These are phyloP conservation scores for Vulpes vulpes DNA, from an alignment of 2,113 vertebrate genomes.

Conservation along the genomic window DNA sequence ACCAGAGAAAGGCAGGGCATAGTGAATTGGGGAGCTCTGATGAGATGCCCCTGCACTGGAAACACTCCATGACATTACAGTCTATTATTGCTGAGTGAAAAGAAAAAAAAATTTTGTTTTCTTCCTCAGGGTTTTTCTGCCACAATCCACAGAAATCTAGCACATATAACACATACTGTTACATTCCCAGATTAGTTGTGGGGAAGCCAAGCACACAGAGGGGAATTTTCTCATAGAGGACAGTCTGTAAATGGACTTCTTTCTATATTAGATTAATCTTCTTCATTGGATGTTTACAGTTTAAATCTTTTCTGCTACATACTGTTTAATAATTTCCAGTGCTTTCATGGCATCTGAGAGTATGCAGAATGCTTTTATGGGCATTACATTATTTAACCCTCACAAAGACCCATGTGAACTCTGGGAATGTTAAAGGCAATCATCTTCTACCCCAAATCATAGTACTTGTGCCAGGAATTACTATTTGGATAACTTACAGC, in stretches of 20 bases:
- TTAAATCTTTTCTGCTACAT: not conserved
- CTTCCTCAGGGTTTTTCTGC: conserved; percentile 75
- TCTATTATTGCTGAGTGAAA: conserved; percentile 76
- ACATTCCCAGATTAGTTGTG: not conserved
- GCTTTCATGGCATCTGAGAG: not conserved
- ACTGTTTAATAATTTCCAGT: conserved; percentile 13
- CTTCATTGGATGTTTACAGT: not conserved
- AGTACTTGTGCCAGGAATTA: not conserved
- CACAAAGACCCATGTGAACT: not conserved
- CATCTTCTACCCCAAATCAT: not conserved
- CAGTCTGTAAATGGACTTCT: not conserved
- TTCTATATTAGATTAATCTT: not conserved
- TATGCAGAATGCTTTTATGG: not conserved
- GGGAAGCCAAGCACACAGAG: not conserved
- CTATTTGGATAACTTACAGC: conserved; percentile 7
- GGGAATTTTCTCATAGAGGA: not conserved
- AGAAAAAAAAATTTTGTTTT: conserved; percentile 79
- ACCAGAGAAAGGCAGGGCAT: conserved; percentile 77
- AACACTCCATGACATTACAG: conserved; percentile 57
- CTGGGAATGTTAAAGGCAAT: not conserved
- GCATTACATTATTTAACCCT: conserved; percentile 33
- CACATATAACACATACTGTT: not conserved
- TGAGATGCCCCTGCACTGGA: conserved; percentile 65
- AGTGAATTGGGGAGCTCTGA: conserved; percentile 68
- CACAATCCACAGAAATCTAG: not conserved